Percentiles rank a stretch among this genome's conserved stretches.
Evolutionary conservation across 2,797 vertebrate genomes (phyloP).

Genomic region (Fratercula arctica): DNA sequence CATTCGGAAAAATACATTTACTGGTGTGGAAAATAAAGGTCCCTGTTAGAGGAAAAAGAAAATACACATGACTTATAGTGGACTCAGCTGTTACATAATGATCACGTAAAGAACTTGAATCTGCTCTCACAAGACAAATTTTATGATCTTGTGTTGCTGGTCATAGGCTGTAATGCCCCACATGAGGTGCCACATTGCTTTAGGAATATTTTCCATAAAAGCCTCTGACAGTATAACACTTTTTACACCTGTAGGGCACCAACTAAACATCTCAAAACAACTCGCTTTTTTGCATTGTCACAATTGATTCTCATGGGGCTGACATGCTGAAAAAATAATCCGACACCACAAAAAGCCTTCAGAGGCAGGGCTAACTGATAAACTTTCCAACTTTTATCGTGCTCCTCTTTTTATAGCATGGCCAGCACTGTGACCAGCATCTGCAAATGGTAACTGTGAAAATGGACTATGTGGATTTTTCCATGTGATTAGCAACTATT

Average conservation of each 20-base stretch:
- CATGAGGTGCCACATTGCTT: not conserved
- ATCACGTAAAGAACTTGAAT: not conserved
- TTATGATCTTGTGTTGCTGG: not conserved
- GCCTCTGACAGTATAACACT: not conserved
- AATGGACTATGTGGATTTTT: not conserved
- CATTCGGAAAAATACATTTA: not conserved
- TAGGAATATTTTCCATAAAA: not conserved
- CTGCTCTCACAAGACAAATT: not conserved
- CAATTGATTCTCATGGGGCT: not conserved
- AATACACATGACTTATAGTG: not conserved
- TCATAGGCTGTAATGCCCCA: not conserved
- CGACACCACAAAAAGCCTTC: not conserved
- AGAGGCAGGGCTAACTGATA: not conserved
- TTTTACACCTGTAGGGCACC: not conserved
- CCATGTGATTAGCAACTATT: not conserved
- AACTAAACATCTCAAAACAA: not conserved
- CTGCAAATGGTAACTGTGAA: not conserved
- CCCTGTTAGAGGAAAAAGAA: not conserved
- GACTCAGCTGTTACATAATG: not conserved
- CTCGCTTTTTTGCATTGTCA: not conserved
- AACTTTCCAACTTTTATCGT: not conserved
- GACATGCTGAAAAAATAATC: not conserved
- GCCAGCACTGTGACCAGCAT: not conserved
- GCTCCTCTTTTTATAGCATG: not conserved
- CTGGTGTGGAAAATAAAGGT: not conserved